Evolutionary conservation across 2,888 invertebrate species (phyloP).

Genomic region (Drosophila fulvimacula): DNA sequence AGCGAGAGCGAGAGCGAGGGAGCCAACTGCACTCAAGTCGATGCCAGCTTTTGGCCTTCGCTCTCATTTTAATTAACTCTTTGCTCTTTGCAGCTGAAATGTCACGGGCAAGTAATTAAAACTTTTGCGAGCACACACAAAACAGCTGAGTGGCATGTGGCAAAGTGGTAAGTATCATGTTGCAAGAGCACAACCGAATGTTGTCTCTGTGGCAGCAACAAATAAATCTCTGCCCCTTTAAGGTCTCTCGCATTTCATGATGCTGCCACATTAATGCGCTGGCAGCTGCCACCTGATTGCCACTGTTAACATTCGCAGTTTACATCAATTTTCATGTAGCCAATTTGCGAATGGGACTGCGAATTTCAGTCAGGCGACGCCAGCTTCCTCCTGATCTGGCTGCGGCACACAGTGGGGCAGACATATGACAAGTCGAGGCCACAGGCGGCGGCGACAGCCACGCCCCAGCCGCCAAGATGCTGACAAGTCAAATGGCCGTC

Average conservation of each 20-base stretch:
- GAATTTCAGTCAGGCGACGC: slow-evolving; percentile 36
- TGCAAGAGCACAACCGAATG: slow-evolving; percentile 6
- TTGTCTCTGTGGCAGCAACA: neutral
- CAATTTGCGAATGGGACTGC: slow-evolving; percentile 33
- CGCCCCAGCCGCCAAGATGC: slow-evolving; percentile 16
- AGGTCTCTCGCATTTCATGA: neutral
- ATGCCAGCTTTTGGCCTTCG: neutral
- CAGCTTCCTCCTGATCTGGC: slow-evolving; percentile 27
- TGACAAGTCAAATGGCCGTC: slow-evolving; percentile 57
- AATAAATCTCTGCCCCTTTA: neutral
- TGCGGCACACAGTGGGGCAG: slow-evolving; percentile 27
- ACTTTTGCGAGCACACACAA: slow-evolving; percentile 7
- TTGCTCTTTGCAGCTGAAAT: slow-evolving; percentile 11
- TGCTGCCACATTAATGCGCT: neutral
- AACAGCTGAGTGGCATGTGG: slow-evolving; percentile 8
- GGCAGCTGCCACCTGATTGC: slow-evolving; percentile 20
- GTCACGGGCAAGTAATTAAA: slow-evolving; percentile 23
- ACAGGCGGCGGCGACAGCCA: slow-evolving; percentile 26
- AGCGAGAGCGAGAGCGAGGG: neutral
- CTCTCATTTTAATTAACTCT: slow-evolving; percentile 18
- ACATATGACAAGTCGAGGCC: slow-evolving; percentile 58
- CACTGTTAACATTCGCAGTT: slow-evolving; percentile 15
- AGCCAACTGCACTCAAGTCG: neutral
- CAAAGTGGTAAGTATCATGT: slow-evolving; percentile 8
- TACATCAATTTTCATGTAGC: neutral